Evolutionary conservation across 2,797 vertebrate species (phyloP).

Genomic region (Champsocephalus esox): DNA sequence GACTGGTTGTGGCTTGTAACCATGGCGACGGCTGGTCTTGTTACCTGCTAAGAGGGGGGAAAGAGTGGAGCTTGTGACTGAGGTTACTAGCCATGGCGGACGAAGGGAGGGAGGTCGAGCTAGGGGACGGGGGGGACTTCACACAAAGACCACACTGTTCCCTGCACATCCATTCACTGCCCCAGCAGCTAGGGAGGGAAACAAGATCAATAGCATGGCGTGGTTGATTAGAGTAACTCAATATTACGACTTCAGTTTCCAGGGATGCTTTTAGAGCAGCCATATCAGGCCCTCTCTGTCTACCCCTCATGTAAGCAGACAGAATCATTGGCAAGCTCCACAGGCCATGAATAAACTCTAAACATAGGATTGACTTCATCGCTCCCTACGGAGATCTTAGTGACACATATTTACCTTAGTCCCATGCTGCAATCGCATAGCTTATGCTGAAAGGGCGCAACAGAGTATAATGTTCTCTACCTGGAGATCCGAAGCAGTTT

Average conservation of each 20-base stretch:
- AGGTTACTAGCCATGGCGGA: conserved; percentile 67
- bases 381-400: conserved; percentile 34
- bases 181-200: conserved; percentile 57
- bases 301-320: conserved; percentile 34
- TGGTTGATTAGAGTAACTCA: conserved; percentile 79
- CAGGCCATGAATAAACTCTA: conserved; percentile 46
- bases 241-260: conserved; percentile 76
- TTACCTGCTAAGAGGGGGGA: conserved; percentile 71
- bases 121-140: conserved; percentile 11
- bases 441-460: conserved; percentile 28
- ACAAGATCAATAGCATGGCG: conserved; percentile 78
- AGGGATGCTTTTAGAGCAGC: conserved; percentile 71
- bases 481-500: conserved; percentile 39
- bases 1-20: conserved; percentile 74
- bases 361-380: conserved; percentile 51
- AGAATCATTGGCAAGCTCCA: conserved; percentile 17
- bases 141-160: conserved; percentile 80
- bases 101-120: conserved; percentile 41
- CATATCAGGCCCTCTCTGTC: conserved; percentile 57
- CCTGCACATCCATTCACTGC: conserved; percentile 67
- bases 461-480: conserved; percentile 35
- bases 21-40: conserved; percentile 75
- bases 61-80: conserved; percentile 70
- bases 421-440: conserved; percentile 41
- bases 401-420: conserved; percentile 64